These are phyloP conservation scores for Mesochorus sp. DNA, from an alignment of 2,888 invertebrate genomes.

Conservation along the genomic window DNA sequence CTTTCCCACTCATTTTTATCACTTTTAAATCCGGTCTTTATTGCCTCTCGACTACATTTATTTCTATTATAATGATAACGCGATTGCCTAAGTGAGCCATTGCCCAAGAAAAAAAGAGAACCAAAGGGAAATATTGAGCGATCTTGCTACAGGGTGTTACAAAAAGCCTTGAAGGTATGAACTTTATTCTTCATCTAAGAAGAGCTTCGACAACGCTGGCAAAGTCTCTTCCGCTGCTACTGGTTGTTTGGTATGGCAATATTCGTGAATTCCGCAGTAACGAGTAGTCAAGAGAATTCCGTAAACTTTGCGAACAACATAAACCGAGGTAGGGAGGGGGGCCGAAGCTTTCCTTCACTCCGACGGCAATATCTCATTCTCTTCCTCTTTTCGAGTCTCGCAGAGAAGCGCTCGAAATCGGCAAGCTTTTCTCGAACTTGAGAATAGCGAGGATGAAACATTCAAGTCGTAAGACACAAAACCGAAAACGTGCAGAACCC, in stretches of 20 bases:
- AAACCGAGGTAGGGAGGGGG: background rate
- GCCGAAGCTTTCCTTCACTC: slow-evolving; percentile 32
- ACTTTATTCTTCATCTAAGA: slow-evolving; percentile 10
- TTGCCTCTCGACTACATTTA: background rate
- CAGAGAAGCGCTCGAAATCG: slow-evolving; percentile 38
- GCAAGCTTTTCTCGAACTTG: slow-evolving; percentile 48
- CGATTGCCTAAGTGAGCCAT: background rate
- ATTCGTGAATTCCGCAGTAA: slow-evolving; percentile 56
- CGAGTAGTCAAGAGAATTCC: slow-evolving; percentile 50
- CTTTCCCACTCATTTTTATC: no score
- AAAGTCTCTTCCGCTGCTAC: slow-evolving; percentile 37
- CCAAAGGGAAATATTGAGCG: slow-evolving; percentile 38
- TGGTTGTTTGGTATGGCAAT: slow-evolving; percentile 36
- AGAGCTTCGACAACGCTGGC: slow-evolving; percentile 27
- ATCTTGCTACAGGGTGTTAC: slow-evolving; percentile 10
- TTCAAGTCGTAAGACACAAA: slow-evolving; percentile 24
- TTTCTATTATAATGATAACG: slow-evolving; percentile 43
- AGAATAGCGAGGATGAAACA: slow-evolving; percentile 30
- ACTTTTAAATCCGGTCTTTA: no score
- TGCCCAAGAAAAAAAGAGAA: slow-evolving; percentile 10
- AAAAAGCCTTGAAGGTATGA: slow-evolving; percentile 45
- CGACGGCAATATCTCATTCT: slow-evolving; percentile 7
- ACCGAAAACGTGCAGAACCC: slow-evolving; percentile 27
- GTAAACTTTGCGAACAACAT: slow-evolving; percentile 54
- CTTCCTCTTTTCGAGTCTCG: slow-evolving; percentile 2